These are phyloP conservation scores for Geodia barretti DNA, from an alignment of 37 sponge, comb jelly and placozoan genomes.

Conservation along the genomic window DNA sequence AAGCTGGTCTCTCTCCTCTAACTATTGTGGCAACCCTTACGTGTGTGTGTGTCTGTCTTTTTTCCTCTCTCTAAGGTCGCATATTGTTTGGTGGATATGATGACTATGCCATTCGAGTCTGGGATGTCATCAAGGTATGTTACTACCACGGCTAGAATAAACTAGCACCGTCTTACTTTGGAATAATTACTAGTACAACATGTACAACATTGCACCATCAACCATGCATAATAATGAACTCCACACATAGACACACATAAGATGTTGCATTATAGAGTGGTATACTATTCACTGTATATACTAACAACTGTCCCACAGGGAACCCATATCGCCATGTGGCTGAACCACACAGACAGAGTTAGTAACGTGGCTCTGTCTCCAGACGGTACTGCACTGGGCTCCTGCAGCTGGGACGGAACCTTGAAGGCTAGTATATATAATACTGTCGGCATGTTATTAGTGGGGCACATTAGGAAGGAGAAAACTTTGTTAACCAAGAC, in stretches of 20 bases:
- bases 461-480: no score
- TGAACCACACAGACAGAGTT: slow-evolving; percentile 60
- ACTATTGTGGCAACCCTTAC: no score
- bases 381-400: slow-evolving; percentile 79
- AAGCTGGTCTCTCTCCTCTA: no score
- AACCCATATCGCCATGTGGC: slow-evolving; percentile 52
- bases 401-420: slow-evolving; percentile 88
- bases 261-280: not conserved
- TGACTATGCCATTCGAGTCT: slow-evolving; percentile 73
- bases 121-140: slow-evolving; percentile 87
- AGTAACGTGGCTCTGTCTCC: slow-evolving; percentile 77
- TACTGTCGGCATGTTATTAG: no score
- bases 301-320: slow-evolving; percentile 44
- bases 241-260: not conserved
- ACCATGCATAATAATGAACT: not conserved
- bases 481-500: no score
- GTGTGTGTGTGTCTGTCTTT: no score
- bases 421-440: no score
- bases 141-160: no score
- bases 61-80: slow-evolving; percentile 45
- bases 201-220: not conserved
- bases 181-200: not conserved
- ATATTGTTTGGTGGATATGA: slow-evolving; percentile 85
- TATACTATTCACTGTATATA: no score
- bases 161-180: no score